Conservation (phyloP, 2,888 invertebrate species). For the Hydriomena furcata region DNA sequence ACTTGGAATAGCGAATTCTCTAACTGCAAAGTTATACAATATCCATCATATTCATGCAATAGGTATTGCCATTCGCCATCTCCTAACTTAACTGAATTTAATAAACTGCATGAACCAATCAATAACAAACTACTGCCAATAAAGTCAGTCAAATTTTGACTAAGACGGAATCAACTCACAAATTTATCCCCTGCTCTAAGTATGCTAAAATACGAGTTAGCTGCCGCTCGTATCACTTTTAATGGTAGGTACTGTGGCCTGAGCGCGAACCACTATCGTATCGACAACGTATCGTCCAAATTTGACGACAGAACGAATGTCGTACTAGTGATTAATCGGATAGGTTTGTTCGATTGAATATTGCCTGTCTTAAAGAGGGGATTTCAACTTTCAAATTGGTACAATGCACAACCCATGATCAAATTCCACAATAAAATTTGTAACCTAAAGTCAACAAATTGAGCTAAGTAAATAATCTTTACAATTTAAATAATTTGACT, state of each 20-base stretch:
- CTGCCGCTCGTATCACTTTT: too few relatives aligned
- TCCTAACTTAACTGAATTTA: constrained; percentile 20
- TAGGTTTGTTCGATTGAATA: neutral
- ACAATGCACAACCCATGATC: constrained; percentile 73
- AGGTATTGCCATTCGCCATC: constrained; percentile 13
- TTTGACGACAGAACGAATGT: too few relatives aligned
- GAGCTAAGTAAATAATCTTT: constrained; percentile 59
- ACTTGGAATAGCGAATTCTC: constrained; percentile 46
- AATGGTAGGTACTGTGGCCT: too few relatives aligned
- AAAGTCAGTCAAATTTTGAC: constrained; percentile 65
- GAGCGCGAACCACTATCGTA: too few relatives aligned
- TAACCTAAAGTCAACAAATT: constrained; percentile 72
- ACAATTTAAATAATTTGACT: constrained; percentile 45
- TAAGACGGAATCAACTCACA: constrained; percentile 71
- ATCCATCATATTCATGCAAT: constrained; percentile 10
- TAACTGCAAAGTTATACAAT: constrained; percentile 30
- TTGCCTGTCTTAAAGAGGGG: neutral
- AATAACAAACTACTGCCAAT: constrained; percentile 49
- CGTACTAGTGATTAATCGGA: too few relatives aligned
- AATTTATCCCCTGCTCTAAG: constrained; percentile 17
- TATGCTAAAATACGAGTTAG: neutral
- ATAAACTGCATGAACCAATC: constrained; percentile 21
- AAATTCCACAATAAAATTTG: constrained; percentile 60
- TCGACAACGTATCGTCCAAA: too few relatives aligned
- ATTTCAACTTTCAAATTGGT: constrained; percentile 52